A percentile compares a stretch with the other conserved stretches of the same genome.
phyloP scores from a whole-genome alignment of 2,113 vertebrate species.

The Phasianus colchicus region DNA sequence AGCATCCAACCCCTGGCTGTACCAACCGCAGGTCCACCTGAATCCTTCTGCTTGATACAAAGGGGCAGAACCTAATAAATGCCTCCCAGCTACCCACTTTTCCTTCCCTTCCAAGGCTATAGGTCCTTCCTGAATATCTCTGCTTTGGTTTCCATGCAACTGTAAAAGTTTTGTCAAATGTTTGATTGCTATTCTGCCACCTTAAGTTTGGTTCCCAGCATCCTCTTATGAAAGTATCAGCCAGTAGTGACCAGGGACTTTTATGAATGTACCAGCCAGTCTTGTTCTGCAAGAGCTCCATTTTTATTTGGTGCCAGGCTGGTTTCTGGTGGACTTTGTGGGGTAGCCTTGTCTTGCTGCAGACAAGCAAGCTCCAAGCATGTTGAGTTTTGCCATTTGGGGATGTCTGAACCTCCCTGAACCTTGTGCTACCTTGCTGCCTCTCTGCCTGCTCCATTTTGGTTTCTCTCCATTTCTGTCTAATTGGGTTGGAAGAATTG shows the following conservation, averaged over 20 bases:
- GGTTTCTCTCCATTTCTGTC: neutral
- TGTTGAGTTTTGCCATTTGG: neutral
- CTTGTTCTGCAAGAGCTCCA: neutral
- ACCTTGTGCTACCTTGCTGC: neutral
- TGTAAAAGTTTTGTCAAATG: neutral
- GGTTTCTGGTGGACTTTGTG: neutral
- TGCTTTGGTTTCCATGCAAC: neutral
- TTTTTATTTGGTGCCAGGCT: neutral
- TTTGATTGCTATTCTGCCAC: neutral
- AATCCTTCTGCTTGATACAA: neutral
- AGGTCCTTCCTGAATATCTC: neutral
- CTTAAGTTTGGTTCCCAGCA: neutral
- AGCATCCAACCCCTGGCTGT: neutral
- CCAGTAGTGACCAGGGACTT: fast-evolving
- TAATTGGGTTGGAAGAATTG: neutral
- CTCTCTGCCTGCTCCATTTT: neutral
- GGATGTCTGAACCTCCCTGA: fast-evolving
- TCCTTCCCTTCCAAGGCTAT: neutral
- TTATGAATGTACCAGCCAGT: neutral
- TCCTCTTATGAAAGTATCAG: neutral
- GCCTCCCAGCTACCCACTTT: neutral
- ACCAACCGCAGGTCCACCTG: no score
- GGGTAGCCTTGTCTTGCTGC: neutral
- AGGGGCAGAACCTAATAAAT: neutral
- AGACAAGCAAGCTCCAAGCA: neutral